Base-by-base conservation (phyloP, 64 coral and sea anemone genomes). In the Exaiptasia diaphana region DNA sequence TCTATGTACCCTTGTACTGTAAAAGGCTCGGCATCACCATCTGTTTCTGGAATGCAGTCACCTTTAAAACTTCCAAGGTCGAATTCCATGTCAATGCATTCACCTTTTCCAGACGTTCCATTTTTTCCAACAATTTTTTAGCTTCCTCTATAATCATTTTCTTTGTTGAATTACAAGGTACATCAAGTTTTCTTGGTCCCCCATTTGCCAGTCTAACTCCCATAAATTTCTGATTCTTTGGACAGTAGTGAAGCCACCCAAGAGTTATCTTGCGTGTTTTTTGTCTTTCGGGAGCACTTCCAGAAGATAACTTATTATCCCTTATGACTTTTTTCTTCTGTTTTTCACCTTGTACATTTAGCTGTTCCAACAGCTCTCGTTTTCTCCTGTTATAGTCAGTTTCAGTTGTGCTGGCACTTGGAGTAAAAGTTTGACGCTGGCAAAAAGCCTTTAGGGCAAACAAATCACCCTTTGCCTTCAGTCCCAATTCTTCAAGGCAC, bases 181-280 rank as follows among this genome's bases (percentile, higher is more conserved):
- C 80, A 54, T 86, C 42, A 9, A 86, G 32, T 65, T 44, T 46
- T 62, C 83, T 53, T 74, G 83, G 75, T 60, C 83, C 71, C 22
- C 83, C 83, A 24, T 48, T 86, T 34, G 62, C 46, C n/a, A 86
- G 56, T 34, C 83, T 53, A 50, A 76, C 70, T 59, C 70, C 71
- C 35, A 76, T 55, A 75, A 62, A 86, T 56, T 71, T 41, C 36
- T 61, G 30, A 44, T 86, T 52, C 21, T 50, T 48, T 86, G 55
- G 30, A 60, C 48, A 50, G 50, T 48, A 86, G 64, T 86, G 71
- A 27, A 86, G 71, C 83, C 83, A 86, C n/a, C 83, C 71, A 64
- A 86, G 53, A 33, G 54, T 44, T 62, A 76, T 86, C 49, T 18
- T 75, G 27, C 54, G 83, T 26, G 71, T 86, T 76, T 86, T 86